Percentiles rank a stretch among this genome's conserved stretches.
These are phyloP conservation scores for Leptothorax acervorum DNA, from an alignment of 2,888 invertebrate genomes.

Conservation along the genomic window DNA sequence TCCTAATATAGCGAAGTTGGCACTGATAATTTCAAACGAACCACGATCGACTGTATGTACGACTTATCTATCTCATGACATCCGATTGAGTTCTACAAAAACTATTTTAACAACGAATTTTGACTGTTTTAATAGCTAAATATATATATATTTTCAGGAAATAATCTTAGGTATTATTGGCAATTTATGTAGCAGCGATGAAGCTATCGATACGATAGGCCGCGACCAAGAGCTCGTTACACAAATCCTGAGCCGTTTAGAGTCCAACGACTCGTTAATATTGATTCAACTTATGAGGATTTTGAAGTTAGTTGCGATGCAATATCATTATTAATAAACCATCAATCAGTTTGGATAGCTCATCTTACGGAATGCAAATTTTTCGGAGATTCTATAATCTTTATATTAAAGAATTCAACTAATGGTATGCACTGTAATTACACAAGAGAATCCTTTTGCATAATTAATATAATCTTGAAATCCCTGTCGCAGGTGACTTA, in stretches of 20 bases:
- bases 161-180: conserved; percentile 20
- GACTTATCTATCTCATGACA: neutral
- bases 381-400: conserved; percentile 10
- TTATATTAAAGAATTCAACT: conserved; percentile 15
- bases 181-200: conserved; percentile 14
- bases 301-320: neutral
- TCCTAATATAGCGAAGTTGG: neutral
- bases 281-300: conserved; percentile 23
- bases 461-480: neutral
- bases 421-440: conserved; percentile 10
- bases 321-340: neutral
- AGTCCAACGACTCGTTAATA: neutral
- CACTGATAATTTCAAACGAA: neutral
- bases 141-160: conserved; percentile 31
- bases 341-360: conserved; percentile 1
- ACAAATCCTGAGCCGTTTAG: neutral
- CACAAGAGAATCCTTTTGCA: neutral
- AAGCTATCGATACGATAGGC: neutral
- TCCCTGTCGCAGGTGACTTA: conserved; percentile 8
- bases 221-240: neutral
- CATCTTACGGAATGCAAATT: conserved; percentile 11
- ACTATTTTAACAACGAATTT: neutral
- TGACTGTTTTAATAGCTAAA: neutral
- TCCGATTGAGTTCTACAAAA: neutral
- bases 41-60: conserved; percentile 25